Evolutionary conservation across 2,888 invertebrate genomes (phyloP), one percentile per base, ranked within the genome.

Genomic region (Volucella inflata): DNA sequence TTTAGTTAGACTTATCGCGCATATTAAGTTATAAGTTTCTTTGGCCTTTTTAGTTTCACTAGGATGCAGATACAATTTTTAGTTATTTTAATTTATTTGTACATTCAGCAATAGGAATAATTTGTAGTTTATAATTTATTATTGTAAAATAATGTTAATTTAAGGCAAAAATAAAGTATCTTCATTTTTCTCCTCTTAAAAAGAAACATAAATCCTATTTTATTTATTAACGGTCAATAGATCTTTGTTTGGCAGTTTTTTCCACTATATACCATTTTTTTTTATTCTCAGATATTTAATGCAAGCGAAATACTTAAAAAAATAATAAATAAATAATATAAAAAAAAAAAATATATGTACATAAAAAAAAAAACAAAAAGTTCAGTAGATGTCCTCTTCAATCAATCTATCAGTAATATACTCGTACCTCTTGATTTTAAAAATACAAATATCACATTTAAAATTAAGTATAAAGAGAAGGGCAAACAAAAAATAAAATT

Each of bases 391-490:
- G 10, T 16, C 42, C 40, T 53, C 16, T 36, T 21, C 21, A 21
- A 30, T 30, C 9, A 38, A 36, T 30, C 48, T 59, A 50, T 51
- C 30, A 6, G 30, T 6, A 30, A 30, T 30, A 14, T 62, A 62
- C 53, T 48, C 53, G 16, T 36, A 75, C 53, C 59, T 46, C 40
- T 50, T 38, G 60, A 51, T 67, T 62, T 30, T 30, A 30, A 30
- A 72, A 76, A 77, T 57, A 79, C 65, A 84, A 84, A 76, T 84
- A 84, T 84, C 84, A 80, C 80, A 80, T 80, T 68, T 67, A 84
- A 30, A 75, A 79, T 70, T 80, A 80, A 84, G 77, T 83, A 60
- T 59, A 74, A 21, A 51, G 11, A 48, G 12, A 10, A 75, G 6
- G 30, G 30, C 30, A 30, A 30, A 30, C 2, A 50, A n/a, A 53